Evolutionary conservation across 1,140 invertebrate species (phyloP), one percentile per base, ranked within the genome.

Genomic region (Habropoda laboriosa): DNA sequence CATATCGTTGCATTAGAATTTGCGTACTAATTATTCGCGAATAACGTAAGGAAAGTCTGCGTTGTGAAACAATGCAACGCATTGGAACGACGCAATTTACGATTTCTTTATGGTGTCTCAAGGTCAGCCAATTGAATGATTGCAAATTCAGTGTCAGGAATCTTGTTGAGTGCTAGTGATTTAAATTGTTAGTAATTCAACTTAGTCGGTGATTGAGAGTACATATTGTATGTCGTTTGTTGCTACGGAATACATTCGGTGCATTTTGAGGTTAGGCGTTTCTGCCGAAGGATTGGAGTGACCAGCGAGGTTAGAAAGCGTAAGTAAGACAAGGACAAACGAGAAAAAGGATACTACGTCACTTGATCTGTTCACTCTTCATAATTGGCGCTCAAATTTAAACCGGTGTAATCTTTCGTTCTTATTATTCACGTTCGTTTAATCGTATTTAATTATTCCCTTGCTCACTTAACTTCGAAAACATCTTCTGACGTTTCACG

Each of bases 261-360:
- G 30, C 21, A 0, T 47, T 40, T n/a, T 42, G 57, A 79, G 76
- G 68, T 79, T 73, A 79, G 68, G 47, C 24, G 13, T n/a, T 21
- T 13, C 4, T 24, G 18, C 66, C n/a, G 38, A 63, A 35, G 49
- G 58, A 35, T 64, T 47, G 77, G 13, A 30, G 18, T 38, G 60
- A 64, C 58, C 27, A 47, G 63, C 35, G 35, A 77, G 51, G 53
- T 74, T 74, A 60, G 71, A 38, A 38, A 16, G 24, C n/a, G 10
- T 2, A 27, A n/a, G 58, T 16, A 0, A 51, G 32, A 70, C n/a
- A 47, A 47, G 16, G 40, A 71, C 32, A 42, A 21, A 3, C 1
- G n/a, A 30, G 21, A 2, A 21, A 71, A 38, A 61, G 16, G 42
- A 35, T 8, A 63, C 35, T 38, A 57, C 57, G 1, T 2, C 16